These are phyloP conservation scores for Chlorodrepanis virens DNA, from an alignment of 2,113 vertebrate species.

Conservation along the genomic window DNA sequence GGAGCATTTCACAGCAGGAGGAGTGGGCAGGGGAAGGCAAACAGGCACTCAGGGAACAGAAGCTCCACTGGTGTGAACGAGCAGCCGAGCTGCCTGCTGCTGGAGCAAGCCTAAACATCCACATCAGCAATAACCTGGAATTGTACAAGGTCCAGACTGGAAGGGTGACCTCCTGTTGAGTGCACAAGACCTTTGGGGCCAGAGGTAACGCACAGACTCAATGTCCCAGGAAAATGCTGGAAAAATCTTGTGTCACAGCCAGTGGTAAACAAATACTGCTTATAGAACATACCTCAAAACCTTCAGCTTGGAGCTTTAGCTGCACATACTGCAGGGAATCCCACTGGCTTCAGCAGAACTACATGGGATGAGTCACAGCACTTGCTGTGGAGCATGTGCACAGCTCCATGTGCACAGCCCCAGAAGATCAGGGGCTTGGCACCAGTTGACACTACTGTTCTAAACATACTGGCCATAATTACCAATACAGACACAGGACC, in stretches of 20 bases:
- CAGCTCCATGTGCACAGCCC: not conserved
- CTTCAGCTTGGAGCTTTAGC: not conserved
- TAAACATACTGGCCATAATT: not conserved
- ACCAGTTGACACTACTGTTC: not conserved
- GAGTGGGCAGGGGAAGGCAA: not conserved
- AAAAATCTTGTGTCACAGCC: not conserved
- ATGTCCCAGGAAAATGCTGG: not conserved
- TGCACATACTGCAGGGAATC: not conserved
- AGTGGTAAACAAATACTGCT: not conserved
- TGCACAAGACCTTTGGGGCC: not conserved
- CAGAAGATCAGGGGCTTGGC: not conserved
- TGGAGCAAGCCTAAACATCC: not conserved
- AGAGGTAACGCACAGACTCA: not conserved
- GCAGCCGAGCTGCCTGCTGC: not conserved
- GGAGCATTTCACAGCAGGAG: conserved; percentile 58
- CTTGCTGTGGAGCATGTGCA: not conserved
- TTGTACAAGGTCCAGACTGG: not conserved
- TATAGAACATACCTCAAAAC: not conserved
- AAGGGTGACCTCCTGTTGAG: not conserved
- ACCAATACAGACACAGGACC: not conserved
- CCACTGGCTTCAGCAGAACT: not conserved
- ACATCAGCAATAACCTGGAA: not conserved
- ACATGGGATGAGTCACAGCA: not conserved
- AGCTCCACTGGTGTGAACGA: not conserved
- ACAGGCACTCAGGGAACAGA: not conserved